Conservation (phyloP, 2,797 vertebrate genomes). For the Acomys russatus region DNA sequence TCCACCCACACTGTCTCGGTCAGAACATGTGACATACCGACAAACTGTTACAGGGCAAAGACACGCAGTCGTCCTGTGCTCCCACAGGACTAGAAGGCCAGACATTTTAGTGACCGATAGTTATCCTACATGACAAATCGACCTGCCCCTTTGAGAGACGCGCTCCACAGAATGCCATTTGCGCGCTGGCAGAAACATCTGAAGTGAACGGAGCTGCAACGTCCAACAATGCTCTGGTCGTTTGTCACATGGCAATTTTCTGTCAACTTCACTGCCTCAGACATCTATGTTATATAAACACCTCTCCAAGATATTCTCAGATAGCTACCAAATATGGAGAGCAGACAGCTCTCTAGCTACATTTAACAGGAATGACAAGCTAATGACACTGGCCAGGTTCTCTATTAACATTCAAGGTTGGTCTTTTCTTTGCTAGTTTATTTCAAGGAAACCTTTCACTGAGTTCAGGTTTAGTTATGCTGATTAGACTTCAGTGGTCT, state of each 20-base stretch:
- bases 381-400: constrained; percentile 41
- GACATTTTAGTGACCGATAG: neutral
- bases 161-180: neutral
- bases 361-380: constrained; percentile 54
- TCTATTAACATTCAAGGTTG: neutral
- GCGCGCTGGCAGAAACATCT: constrained; percentile 20
- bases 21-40: neutral
- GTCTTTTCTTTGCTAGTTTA: constrained; percentile 42
- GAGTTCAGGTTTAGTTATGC: constrained; percentile 51
- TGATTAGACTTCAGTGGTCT: constrained; percentile 30
- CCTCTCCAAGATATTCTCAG: constrained; percentile 2
- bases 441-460: neutral
- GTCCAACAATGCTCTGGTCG: constrained; percentile 50
- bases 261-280: constrained; percentile 46
- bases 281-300: constrained; percentile 67
- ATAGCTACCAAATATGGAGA: constrained; percentile 61
- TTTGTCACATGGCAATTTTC: constrained; percentile 66
- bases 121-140: constrained; percentile 19
- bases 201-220: constrained; percentile 39
- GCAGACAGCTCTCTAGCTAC: constrained; percentile 18
- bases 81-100: neutral
- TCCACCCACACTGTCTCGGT: constrained; percentile 11
- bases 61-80: neutral
- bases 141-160: constrained; percentile 33
- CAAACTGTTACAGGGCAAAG: constrained; percentile 23